Conservation (phyloP, 2,797 vertebrate genomes). For the Crocodylus rhombifer region DNA sequence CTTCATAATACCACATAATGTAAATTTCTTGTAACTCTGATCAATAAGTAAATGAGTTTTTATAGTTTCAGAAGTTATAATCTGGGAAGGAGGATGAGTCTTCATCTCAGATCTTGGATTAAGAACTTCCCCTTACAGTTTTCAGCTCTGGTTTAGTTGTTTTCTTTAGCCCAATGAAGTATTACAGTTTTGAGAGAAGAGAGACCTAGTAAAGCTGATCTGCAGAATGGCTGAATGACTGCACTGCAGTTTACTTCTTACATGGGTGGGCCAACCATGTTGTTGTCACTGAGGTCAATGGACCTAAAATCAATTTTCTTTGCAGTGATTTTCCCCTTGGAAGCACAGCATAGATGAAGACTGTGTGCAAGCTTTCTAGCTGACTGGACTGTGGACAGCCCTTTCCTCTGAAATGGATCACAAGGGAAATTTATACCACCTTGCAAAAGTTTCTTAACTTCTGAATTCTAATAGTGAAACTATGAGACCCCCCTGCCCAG, state of each 20-base stretch:
- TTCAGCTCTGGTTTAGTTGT: conserved; percentile 40
- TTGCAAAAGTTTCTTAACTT: conserved; percentile 45
- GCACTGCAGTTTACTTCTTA: conserved; percentile 75
- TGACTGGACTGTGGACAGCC: conserved; percentile 80
- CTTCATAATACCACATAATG: conserved; percentile 8
- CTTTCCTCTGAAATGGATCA: conserved; percentile 75
- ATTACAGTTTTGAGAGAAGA: conserved; percentile 48
- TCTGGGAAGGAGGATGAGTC: conserved; percentile 46
- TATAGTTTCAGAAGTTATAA: conserved; percentile 58
- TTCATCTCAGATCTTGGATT: conserved; percentile 55
- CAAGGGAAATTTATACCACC: conserved; percentile 57
- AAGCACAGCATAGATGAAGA: conserved; percentile 83
- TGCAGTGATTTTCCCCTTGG: conserved; percentile 82
- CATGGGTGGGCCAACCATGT: conserved; percentile 72
- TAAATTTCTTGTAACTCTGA: conserved; percentile 50
- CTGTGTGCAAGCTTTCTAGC: conserved; percentile 82
- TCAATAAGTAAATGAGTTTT: conserved; percentile 68
- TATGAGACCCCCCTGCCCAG: conserved; percentile 22
- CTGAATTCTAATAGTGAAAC: conserved; percentile 29
- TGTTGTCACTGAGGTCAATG: conserved; percentile 77
- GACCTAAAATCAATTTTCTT: conserved; percentile 86
- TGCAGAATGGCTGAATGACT: conserved; percentile 38
- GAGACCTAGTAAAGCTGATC: conserved; percentile 20
- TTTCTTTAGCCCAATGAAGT: conserved; percentile 60
- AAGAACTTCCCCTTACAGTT: conserved; percentile 17